Base-by-base conservation (phyloP, 2,888 invertebrate species). In the Choreutis nemorana region DNA sequence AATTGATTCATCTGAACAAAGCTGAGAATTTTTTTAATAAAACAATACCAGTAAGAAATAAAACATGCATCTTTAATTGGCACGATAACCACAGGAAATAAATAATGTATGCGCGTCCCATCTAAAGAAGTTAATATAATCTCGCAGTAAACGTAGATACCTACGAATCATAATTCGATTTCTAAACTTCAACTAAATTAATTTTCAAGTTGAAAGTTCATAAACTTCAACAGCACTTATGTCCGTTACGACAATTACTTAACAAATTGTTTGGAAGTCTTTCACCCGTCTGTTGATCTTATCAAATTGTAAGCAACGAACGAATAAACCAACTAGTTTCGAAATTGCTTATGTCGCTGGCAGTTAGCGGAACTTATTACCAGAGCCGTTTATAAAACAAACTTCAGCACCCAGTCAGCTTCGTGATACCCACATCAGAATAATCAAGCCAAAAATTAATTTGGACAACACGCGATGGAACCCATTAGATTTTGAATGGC, bases 381-480 rank as follows among this genome's bases (percentile, higher is more conserved):
- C 47, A 42, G 55, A 64, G 59, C 56, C 51, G 57, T 59, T 63
- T 56, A 53, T 46, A 45, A 46, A 53, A 61, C 59, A 61, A 56
- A 48, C 51, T 41, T 52, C 52, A 51, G 59, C 59, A 63, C 59
- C 63, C 55, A 46, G 46, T 28, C 16, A 32, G 36, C 39, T 39
- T 34, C 31, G 37, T 32, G 41, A 35, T 31, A 38, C 28, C 28
- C 29, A 36, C 26, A 13, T 20, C 56, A 57, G 54, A 55, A 55
- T 57, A 50, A 55, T 47, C 41, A 45, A 51, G 44, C 50, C 37
- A 43, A 51, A 61, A 54, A 71, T 71, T 70, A 72, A 75, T 68
- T 70, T 68, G 41, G 49, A 40, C 38, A 63, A 53, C 77, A 78
- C 77, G 77, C 77, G 65, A 77, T 57, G 55, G 36, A 52, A 54